Conservation (phyloP, 2,888 invertebrate species). For the Tetheella fluctuosa region DNA sequence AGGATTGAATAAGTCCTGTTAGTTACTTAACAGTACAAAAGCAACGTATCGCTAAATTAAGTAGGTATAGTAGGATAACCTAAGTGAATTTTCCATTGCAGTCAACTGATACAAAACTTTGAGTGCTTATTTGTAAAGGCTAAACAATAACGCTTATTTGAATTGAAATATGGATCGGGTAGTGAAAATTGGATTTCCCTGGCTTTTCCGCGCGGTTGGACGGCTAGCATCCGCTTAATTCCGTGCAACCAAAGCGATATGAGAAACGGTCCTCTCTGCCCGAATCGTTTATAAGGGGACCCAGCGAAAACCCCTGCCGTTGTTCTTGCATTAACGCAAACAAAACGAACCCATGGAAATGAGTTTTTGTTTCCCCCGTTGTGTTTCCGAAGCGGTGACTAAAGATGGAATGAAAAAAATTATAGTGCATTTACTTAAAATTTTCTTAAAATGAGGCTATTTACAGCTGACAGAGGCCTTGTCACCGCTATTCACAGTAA, state of each 20-base stretch:
- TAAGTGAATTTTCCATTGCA: background rate
- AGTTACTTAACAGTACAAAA: too few species aligned
- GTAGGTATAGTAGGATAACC: too few species aligned
- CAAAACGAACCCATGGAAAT: slow-evolving; percentile 59
- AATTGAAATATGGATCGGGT: slow-evolving; percentile 32
- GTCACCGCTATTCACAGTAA: background rate
- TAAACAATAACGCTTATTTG: slow-evolving; percentile 39
- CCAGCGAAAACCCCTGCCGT: slow-evolving; percentile 51
- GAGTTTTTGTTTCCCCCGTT: slow-evolving; percentile 58
- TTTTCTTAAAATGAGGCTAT: slow-evolving; percentile 12
- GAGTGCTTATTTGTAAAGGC: background rate
- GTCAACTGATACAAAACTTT: background rate
- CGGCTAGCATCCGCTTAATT: slow-evolving; percentile 53
- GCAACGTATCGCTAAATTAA: too few species aligned
- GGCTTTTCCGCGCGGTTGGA: slow-evolving; percentile 56
- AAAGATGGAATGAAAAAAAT: slow-evolving; percentile 30
- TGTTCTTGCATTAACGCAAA: slow-evolving; percentile 67
- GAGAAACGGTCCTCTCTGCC: slow-evolving; percentile 48
- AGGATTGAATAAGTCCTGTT: background rate
- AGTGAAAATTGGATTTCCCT: slow-evolving; percentile 59
- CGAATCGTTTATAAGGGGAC: slow-evolving; percentile 62
- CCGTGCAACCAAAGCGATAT: slow-evolving; percentile 51
- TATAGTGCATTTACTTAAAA: slow-evolving; percentile 24
- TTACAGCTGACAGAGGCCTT: slow-evolving; percentile 5
- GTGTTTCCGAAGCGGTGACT: slow-evolving; percentile 41